Base-by-base conservation (phyloP, 2,113 vertebrate genomes). In the Lates calcarifer region DNA sequence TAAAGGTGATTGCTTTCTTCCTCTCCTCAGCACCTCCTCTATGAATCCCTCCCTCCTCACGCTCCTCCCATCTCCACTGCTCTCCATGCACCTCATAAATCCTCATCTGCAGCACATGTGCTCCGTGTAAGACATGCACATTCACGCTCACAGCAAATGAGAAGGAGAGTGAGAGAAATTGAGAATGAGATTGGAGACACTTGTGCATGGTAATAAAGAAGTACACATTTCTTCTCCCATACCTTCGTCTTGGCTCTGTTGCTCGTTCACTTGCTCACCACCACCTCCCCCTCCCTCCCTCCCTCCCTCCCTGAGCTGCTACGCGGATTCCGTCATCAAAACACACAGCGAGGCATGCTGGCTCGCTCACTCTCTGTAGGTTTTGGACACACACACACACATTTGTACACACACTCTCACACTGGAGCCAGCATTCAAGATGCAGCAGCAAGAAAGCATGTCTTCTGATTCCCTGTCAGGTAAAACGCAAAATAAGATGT, bases 361-460 rank as follows among this genome's bases (percentile, higher is more conserved):
- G 61, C 70, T 75, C 43, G 74, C 63, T 87, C 86, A 60, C 85
- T 76, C 69, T 51, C 81, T 77, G n/a, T 68, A 43, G 79, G 75
- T 80, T n/a, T 62, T 87, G 85, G 76, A 87, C 70, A 65, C 60
- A 56, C 57, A 74, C 12, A 29, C 68, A 55, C 61, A 61, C 67
- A 56, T 66, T 69, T 55, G 57, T 57, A 55, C 64, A 67, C 49
- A 76, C 78, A 77, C 67, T 31, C 77, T 62, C 74, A 81, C 73
- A 70, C 41, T 81, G 87, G 89, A 92, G 85, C 78, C 78, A 80
- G 63, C 56, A 35, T 26, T 85, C 77, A 90, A 87, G 90, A 94
- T 94, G 94, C 92, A 94, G 85, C 90, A 86, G 63, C 91, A 88
- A 63, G 90, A 89, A 62, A 86, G 74, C 71, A 79, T 91, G 77